Evolutionary conservation across 1,140 invertebrate genomes (phyloP), one percentile per base, ranked within the genome.

Genomic region (Megalonaias nervosa): DNA sequence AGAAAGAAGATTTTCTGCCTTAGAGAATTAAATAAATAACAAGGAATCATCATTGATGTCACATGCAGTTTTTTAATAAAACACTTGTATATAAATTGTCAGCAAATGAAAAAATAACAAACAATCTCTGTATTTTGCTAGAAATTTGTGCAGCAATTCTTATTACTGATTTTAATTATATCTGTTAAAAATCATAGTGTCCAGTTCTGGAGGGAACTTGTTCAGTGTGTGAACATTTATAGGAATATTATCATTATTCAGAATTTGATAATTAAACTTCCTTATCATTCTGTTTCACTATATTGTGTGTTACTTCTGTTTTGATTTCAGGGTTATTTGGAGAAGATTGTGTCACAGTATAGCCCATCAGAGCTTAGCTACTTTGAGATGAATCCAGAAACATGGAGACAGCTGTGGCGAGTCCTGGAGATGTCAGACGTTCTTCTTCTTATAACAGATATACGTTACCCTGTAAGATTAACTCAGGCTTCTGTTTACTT

Each of bases 381-480:
- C 81, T 97, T 97, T 90, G 97, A 98, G 89, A 87, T 97, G 57
- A 98, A 98, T 91, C 90, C 98, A 79, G 97, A 98, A 91, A 97
- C 96, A 0, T 98, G 97, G 97, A 89, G 97, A 31, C 97, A 98
- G 86, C 89, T 98, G 60, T 98, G 97, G 97, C 92, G 97, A 75
- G 96, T 98, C 1, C 86, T 97, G 15, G 97, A 98, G 91, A 97
- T 97, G 93, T 96, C 95, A 13, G 97, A 98, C 84, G 93, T 98
- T 71, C 84, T 98, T 2, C 91, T 98, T 2, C 92, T 97, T 15
- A 95, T 98, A 81, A 94, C 96, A 0, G 96, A 98, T 86, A 94
- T 97, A 58, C 92, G 97, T 82, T 96, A 94, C 91, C 93, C 96
- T 12, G 95, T 96, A 86, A 93, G 93, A 92, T 80, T 77, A 71